Evolutionary conservation across 2,888 invertebrate genomes (phyloP).

Genomic region (Lordiphosa fenestrarum): DNA sequence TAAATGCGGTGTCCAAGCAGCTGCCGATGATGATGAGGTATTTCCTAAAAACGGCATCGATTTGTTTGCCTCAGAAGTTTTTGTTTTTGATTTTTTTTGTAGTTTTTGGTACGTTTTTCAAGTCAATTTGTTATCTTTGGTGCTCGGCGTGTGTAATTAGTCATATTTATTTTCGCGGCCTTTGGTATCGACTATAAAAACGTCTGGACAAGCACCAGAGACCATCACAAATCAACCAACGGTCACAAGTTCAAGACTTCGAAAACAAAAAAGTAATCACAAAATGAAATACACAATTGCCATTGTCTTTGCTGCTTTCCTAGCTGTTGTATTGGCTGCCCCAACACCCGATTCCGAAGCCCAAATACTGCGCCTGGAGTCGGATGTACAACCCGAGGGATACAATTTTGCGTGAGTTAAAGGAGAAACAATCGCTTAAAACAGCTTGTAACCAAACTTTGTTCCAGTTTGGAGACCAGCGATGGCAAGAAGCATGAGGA

Average conservation of each 20-base stretch:
- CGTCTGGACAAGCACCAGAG: conserved; percentile 34
- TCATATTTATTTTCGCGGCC: conserved; percentile 66
- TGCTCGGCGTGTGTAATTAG: conserved; percentile 62
- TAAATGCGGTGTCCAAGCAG: conserved; percentile 40
- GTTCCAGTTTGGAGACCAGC: conserved; percentile 78
- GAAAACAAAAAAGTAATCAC: neutral
- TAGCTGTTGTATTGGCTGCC: conserved; percentile 73
- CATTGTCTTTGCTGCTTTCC: conserved; percentile 70
- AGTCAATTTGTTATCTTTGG: conserved; percentile 59
- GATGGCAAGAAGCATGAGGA: conserved; percentile 82
- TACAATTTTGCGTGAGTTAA: conserved; percentile 83
- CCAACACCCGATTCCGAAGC: conserved; percentile 61
- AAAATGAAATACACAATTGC: conserved; percentile 68
- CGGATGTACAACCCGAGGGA: conserved; percentile 82
- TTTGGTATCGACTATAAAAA: conserved; percentile 53
- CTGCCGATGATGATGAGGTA: conserved; percentile 29
- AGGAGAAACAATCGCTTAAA: neutral
- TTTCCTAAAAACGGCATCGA: conserved; percentile 54
- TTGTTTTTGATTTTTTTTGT: conserved; percentile 48
- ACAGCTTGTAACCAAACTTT: neutral
- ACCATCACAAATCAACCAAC: conserved; percentile 55
- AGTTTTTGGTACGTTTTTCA: conserved; percentile 47
- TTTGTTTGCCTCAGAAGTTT: conserved; percentile 44
- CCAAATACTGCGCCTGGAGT: conserved; percentile 68
- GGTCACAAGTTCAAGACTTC: conserved; percentile 26